Base-by-base conservation (phyloP, 2,797 vertebrate genomes). In the Macroramphosus scolopax region DNA sequence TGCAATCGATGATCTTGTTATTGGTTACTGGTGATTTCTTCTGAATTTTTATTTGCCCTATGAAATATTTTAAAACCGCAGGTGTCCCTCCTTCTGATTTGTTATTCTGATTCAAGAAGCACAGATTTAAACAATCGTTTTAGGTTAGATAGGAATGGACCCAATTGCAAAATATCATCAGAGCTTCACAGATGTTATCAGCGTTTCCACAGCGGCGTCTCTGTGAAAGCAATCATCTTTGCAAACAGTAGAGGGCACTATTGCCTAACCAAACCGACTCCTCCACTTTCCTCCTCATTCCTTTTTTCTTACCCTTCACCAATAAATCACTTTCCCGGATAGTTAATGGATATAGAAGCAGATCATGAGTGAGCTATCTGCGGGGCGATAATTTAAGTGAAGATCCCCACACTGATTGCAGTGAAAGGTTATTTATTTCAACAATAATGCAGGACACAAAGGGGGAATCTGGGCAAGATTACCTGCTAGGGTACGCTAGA, bases 341-440 rank as follows among this genome's bases (percentile, higher is more conserved):
- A 88, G 86, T 91, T 89, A 90, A 90, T 89, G 87, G 89, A 88
- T 88, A 87, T 87, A 88, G 88, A 89, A 89, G 85, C 87, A 89
- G 87, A 90, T 90, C 88, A 86, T 89, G 90, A 90, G 89, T 90
- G 88, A 91, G 87, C 87, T 91, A 89, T 90, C 88, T 90, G 83
- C 63, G 74, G 81, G 82, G 84, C 72, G 89, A 91, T 91, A 89
- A 90, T 89, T 91, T 89, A 88, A 89, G 88, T 86, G 88, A 90
- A 89, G 89, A 90, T 91, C 84, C 87, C 78, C 77, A 72, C 85
- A 82, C 87, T 89, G 88, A 91, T 90, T 89, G 88, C 84, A 83
- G 78, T 88, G 90, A 91, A 89, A 90, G 88, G 88, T 90, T 90
- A 91, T 90, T 91, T 91, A 90, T 91, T 90, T 89, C 87, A 87